Evolutionary conservation across 2,113 vertebrate genomes (phyloP), one percentile per base, ranked within the genome.

Genomic region (Tenebrosternarchus preto): DNA sequence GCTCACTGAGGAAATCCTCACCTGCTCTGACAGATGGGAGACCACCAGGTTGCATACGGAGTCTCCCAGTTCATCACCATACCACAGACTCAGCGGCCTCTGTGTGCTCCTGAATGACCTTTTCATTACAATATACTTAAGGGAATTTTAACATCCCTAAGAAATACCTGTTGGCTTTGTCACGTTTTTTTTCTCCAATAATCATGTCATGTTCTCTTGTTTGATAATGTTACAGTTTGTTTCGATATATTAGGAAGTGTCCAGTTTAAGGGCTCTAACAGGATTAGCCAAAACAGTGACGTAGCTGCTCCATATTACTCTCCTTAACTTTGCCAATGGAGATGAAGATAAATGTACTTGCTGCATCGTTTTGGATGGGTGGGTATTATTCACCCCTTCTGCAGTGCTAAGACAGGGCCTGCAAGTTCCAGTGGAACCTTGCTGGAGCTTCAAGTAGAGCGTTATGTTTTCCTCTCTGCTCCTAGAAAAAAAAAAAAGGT

Each of bases 371-470:
- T n/a, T n/a, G n/a, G n/a, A n/a, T n/a, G 36, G 39, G 39, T 5
- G 39, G 39, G 39, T 7, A 19, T 39, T 64, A 22, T 24, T 76
- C 24, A n/a, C 12, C n/a, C 15, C 25, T 25, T 24, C 2, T 56
- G 60, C 9, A 39, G 60, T 46, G 20, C 9, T 67, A 16, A 61
- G 55, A 66, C 1, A 1, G 27, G 20, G 31, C 17, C 29, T 39
- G 46, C 19, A 33, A 53, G 12, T 20, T 22, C 31, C 11, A 31
- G 33, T 25, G 2, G 4, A 24, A 39, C 25, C 70, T 67, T 43
- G 66, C 64, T 80, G 66, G 64, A 20, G 80, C 60, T 66, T 77
- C 61, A 19, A 69, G 31, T 31, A 77, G 57, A 83, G 84, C 60
- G 43, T 84, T 76, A 9, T 33, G 20, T 36, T 72, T 36, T 73